Percentiles rank a stretch among this genome's conserved stretches.
Conservation (phyloP, 2,113 vertebrate species). For the Danio rerio region DNA sequence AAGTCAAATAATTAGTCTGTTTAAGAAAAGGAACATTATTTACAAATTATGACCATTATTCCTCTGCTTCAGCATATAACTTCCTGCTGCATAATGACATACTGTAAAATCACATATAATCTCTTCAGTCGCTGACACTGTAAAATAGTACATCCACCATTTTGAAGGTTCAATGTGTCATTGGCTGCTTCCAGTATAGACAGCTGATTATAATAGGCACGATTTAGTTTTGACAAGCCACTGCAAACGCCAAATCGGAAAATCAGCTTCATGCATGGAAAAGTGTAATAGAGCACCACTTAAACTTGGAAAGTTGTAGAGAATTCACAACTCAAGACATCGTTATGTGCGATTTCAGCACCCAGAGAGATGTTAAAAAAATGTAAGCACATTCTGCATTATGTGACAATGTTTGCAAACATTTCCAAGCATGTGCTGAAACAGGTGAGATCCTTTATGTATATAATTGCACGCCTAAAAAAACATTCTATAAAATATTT, state of each 20-base stretch:
- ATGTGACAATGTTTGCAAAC: not conserved
- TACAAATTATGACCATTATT: too few species aligned
- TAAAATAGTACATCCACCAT: too few species aligned
- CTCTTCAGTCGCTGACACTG: too few species aligned
- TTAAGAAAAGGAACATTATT: too few species aligned
- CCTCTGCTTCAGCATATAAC: too few species aligned
- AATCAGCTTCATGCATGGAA: not conserved
- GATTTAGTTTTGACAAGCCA: not conserved
- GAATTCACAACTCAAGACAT: not conserved
- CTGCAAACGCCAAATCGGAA: not conserved
- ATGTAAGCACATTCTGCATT: not conserved
- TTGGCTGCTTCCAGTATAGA: not conserved
- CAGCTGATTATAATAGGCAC: not conserved
- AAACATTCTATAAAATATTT: not conserved
- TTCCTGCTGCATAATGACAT: too few species aligned
- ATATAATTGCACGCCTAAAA: not conserved
- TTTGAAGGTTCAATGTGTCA: not conserved
- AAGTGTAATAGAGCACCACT: not conserved
- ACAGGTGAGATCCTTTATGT: not conserved
- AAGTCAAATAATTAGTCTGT: too few species aligned
- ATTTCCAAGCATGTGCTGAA: not conserved
- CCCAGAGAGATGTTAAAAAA: not conserved
- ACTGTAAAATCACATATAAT: too few species aligned
- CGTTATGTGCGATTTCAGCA: not conserved
- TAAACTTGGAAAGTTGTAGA: not conserved